Evolutionary conservation across 2,113 vertebrate genomes (phyloP).

Genomic region (Myiagra hebetior): DNA sequence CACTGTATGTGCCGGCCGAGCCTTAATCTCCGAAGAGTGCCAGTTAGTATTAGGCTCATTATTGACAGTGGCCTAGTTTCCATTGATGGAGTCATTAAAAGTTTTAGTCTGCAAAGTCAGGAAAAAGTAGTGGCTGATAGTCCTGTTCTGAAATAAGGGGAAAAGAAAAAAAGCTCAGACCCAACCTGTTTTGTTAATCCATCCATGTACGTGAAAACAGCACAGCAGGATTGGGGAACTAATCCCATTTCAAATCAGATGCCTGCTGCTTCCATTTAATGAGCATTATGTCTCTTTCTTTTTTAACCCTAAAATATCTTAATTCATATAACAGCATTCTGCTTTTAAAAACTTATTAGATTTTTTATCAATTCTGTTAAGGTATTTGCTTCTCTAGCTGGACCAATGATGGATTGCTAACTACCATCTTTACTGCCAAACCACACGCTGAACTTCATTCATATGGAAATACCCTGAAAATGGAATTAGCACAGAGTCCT

Average conservation of each 20-base stretch:
- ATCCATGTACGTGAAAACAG: slow-evolving; percentile 17
- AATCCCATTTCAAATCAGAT: slow-evolving; percentile 61
- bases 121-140: slow-evolving; percentile 15
- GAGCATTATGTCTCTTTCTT: slow-evolving; percentile 7
- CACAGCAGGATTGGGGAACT: slow-evolving; percentile 36
- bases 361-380: not conserved
- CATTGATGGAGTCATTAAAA: slow-evolving; percentile 42
- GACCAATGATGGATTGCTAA: not conserved
- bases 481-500: not conserved
- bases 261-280: slow-evolving; percentile 44
- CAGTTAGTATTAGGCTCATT: slow-evolving; percentile 26
- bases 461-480: not conserved
- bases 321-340: not conserved
- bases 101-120: slow-evolving; percentile 32
- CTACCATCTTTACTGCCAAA: not conserved
- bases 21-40: slow-evolving; percentile 31
- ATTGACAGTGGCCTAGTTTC: slow-evolving; percentile 44
- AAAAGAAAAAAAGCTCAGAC: not conserved
- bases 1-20: not conserved
- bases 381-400: not conserved
- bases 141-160: not conserved
- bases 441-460: not conserved
- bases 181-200: slow-evolving; percentile 47
- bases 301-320: slow-evolving; percentile 24
- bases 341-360: not conserved